Evolutionary conservation across 2,113 vertebrate species (phyloP).

Genomic region (Prunella himalayana): DNA sequence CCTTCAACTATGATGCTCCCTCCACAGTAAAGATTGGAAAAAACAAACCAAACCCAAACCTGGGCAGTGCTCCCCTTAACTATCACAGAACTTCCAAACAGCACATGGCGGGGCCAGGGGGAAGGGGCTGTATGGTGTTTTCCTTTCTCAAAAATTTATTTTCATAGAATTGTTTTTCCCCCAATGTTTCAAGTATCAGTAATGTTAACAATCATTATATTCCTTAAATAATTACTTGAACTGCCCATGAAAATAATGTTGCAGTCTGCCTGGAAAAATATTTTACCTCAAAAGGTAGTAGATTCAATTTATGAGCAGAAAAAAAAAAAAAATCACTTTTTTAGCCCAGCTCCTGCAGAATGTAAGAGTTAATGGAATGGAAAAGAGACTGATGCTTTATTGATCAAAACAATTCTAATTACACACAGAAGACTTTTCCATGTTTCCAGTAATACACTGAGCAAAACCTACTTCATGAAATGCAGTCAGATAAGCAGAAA

Average conservation of each 20-base stretch:
- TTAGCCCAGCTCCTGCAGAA: background rate
- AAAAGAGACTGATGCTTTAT: background rate
- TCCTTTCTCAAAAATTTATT: background rate
- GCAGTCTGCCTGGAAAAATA: background rate
- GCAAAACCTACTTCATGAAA: background rate
- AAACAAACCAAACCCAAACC: background rate
- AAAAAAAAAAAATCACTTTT: background rate
- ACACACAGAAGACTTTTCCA: background rate
- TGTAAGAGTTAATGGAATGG: background rate
- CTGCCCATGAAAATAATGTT: background rate
- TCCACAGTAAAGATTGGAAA: background rate
- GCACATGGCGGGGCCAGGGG: accelerated
- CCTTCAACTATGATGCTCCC: background rate
- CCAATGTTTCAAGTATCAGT: background rate
- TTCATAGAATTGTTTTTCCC: background rate
- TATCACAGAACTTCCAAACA: background rate
- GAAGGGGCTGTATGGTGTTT: background rate
- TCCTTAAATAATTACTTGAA: background rate
- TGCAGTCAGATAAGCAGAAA: background rate
- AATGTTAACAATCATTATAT: background rate
- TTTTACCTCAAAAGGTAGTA: background rate
- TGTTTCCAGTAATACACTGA: background rate
- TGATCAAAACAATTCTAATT: background rate
- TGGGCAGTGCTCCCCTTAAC: background rate
- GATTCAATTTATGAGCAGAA: background rate